Conservation (phyloP, 2,888 invertebrate genomes). For the Torymus tubicola region DNA sequence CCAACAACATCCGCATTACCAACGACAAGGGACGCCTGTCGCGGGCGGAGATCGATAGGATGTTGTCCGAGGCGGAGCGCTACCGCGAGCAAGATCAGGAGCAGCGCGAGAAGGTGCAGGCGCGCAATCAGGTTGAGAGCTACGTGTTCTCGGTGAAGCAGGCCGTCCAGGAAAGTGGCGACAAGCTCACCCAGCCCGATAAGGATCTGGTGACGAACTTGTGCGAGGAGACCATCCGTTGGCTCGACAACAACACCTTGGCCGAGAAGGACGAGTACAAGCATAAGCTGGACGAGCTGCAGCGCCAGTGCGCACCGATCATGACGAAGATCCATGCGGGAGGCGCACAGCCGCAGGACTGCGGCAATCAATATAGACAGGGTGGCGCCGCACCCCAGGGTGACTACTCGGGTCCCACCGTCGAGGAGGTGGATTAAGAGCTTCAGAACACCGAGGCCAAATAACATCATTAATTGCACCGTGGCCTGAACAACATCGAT, state of each 20-base stretch:
- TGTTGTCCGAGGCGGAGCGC: slow-evolving; percentile 85
- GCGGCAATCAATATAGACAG: slow-evolving; percentile 67
- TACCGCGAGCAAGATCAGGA: slow-evolving; percentile 86
- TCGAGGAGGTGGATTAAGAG: slow-evolving; percentile 83
- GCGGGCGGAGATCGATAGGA: slow-evolving; percentile 87
- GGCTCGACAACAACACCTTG: slow-evolving; percentile 83
- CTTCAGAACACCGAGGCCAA: too few relatives aligned
- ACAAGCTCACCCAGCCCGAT: slow-evolving; percentile 82
- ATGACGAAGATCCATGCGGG: slow-evolving; percentile 80
- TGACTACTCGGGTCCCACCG: slow-evolving; percentile 80
- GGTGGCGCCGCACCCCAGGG: slow-evolving; percentile 62
- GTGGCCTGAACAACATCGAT: too few relatives aligned
- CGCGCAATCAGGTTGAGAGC: slow-evolving; percentile 85
- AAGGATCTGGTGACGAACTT: slow-evolving; percentile 78
- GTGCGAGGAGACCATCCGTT: slow-evolving; percentile 80
- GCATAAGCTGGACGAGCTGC: slow-evolving; percentile 79
- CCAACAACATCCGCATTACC: slow-evolving; percentile 87
- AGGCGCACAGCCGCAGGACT: slow-evolving; percentile 68
- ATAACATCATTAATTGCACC: too few relatives aligned
- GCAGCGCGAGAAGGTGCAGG: slow-evolving; percentile 82
- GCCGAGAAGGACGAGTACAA: slow-evolving; percentile 84
- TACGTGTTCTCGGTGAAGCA: slow-evolving; percentile 85
- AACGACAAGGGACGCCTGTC: slow-evolving; percentile 89
- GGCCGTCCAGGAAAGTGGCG: slow-evolving; percentile 82
- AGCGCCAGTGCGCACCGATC: slow-evolving; percentile 78